Conservation (phyloP, 2,797 vertebrate species). For the Ptychobarbus kaznakovi region DNA sequence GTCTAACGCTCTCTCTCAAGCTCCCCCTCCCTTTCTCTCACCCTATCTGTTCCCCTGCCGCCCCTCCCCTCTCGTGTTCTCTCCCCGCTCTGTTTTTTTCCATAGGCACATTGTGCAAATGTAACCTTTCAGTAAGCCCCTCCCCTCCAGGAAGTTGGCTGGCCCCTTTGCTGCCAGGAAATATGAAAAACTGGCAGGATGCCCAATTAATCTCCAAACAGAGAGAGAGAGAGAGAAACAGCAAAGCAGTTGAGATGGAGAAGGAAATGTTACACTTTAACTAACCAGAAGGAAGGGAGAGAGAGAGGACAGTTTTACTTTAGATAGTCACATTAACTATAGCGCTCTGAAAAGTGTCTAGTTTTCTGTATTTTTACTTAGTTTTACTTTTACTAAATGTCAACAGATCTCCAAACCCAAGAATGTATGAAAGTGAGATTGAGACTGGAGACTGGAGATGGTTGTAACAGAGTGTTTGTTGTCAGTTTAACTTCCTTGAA, state of each 20-base stretch:
- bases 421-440: background rate
- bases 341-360: background rate
- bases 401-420: background rate
- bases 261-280: constrained; percentile 74
- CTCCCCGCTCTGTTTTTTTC: constrained; percentile 75
- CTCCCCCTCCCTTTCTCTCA: constrained; percentile 59
- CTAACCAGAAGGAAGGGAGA: constrained; percentile 68
- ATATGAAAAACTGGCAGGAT: constrained; percentile 89
- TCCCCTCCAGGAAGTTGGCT: constrained; percentile 85
- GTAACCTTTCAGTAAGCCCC: constrained; percentile 89
- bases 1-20: constrained; percentile 46
- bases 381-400: background rate
- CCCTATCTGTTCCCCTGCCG: constrained; percentile 56
- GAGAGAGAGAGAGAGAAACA: constrained; percentile 65
- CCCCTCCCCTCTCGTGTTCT: constrained; percentile 56
- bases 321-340: constrained; percentile 49
- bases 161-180: constrained; percentile 85
- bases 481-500: background rate
- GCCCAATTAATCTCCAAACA: constrained; percentile 87
- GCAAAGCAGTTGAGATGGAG: constrained; percentile 61
- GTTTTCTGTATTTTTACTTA: constrained; percentile 15
- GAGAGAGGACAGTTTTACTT: constrained; percentile 62
- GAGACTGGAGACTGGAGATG: background rate
- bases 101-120: constrained; percentile 91
- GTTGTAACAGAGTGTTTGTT: background rate